Base-by-base conservation (phyloP, 2,888 invertebrate species). In the Drosophila infuscata region DNA sequence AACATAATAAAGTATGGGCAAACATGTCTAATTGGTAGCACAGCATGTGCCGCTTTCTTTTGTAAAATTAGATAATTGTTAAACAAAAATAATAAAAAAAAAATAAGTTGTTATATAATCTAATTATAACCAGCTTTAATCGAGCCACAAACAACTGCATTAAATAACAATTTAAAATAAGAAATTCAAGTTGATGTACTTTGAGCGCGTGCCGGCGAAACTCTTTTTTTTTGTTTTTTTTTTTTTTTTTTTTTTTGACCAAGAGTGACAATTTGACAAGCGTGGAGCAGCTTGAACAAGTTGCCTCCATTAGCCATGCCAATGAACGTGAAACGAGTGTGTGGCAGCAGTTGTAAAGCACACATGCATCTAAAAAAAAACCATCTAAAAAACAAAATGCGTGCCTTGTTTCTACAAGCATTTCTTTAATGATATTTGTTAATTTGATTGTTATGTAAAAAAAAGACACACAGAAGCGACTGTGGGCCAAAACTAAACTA, bases 191-290 rank as follows among this genome's bases (percentile, higher is more conserved):
- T 74, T 70, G 48, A 59, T 67, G 56, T 70, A 63, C 65, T 67
- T 74, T 52, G 74, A 65, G 75, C 90, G 81, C 89, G 90, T 89
- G 86, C 88, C 88, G 52, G 74, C 88, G 78, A 86, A 85, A 89
- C 79, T 76, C 58, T 73, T 38, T 17, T 65, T 48, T 46, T 33
- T 33, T 15, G 0, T 7, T 2, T 25, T 25, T 25, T 25, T 25
- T 1, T 43, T 15, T 15, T 9, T 0, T 4, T 46, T 43, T 41
- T 33, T 25, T 17, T 43, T 41, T 56, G 17, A 25, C 36, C 53
- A 52, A n/a, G 63, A 41, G 58, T 51, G 74, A 79, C 79, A 73
- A 52, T 68, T 66, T 63, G 58, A 66, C 74, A 67, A 48, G 41
- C 72, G 36, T 43, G 38, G 62, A 33, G 36, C 70, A 43, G 48